Conservation (phyloP, 2,797 vertebrate genomes). For the Chanos chanos region DNA sequence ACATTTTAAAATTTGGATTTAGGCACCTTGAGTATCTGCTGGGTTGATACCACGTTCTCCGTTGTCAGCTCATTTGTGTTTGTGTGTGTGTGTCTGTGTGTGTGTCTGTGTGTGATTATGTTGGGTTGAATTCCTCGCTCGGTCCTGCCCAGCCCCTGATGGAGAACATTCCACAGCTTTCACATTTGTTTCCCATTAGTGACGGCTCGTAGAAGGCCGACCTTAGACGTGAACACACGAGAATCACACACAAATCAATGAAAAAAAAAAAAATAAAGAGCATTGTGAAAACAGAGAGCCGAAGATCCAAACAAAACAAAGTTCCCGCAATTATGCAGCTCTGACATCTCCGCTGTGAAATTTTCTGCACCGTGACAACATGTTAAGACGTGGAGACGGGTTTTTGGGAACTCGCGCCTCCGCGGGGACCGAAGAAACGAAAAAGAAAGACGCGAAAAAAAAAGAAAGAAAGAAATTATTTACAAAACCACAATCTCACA, state of each 20-base stretch:
- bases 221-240: neutral
- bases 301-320: conserved; percentile 7
- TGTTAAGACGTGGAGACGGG: conserved; percentile 32
- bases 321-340: conserved; percentile 3
- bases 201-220: conserved; percentile 14
- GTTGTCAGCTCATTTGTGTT: neutral
- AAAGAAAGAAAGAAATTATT: conserved; percentile 7
- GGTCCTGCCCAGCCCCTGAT: neutral
- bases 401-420: conserved; percentile 12
- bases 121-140: conserved; percentile 1
- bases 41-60: neutral
- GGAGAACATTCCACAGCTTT: conserved; percentile 23
- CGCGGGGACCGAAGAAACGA: conserved; percentile 9
- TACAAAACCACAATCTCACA: conserved; percentile 1
- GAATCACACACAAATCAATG: conserved; percentile 12
- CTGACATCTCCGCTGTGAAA: conserved; percentile 15
- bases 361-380: conserved; percentile 26
- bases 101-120: neutral
- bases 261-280: conserved; percentile 11
- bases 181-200: conserved; percentile 42
- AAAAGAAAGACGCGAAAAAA: conserved; percentile 14
- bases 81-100: neutral
- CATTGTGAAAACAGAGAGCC: neutral
- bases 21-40: no score
- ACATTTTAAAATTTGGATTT: no score